These are phyloP conservation scores for Iphiclides podalirius DNA, from an alignment of 2,888 invertebrate species.

Conservation along the genomic window DNA sequence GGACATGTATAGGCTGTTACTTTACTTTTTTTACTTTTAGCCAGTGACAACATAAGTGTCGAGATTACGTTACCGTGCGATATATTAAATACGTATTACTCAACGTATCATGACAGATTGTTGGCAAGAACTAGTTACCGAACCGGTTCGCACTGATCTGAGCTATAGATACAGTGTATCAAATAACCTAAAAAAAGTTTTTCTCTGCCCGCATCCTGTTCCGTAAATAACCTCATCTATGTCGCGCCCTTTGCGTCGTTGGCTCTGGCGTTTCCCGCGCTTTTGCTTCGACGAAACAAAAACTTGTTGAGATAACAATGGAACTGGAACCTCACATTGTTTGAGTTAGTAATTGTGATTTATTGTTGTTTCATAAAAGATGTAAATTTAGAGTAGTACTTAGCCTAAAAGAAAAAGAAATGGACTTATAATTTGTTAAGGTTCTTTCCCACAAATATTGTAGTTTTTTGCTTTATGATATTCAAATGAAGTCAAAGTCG, in stretches of 20 bases:
- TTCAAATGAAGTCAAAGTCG: too few species aligned
- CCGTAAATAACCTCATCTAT: constrained; percentile 34
- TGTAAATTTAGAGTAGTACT: neutral
- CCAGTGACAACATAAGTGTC: too few species aligned
- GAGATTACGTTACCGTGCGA: too few species aligned
- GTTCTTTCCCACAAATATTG: too few species aligned
- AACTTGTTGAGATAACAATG: neutral
- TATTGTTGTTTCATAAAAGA: neutral
- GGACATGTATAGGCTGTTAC: too few species aligned
- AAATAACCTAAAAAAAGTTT: constrained; percentile 34
- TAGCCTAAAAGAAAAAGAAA: too few species aligned
- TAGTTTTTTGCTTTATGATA: too few species aligned
- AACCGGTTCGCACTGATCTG: constrained; percentile 10
- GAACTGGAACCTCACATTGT: neutral
- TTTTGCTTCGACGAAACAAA: constrained; percentile 3
- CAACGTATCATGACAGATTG: too few species aligned
- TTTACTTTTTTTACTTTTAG: too few species aligned
- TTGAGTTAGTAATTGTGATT: neutral
- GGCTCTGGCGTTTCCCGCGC: constrained; percentile 29
- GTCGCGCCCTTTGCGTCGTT: constrained; percentile 21
- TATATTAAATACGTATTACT: too few species aligned
- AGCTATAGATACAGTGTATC: constrained; percentile 25
- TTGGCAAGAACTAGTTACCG: too few species aligned
- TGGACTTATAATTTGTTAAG: too few species aligned
- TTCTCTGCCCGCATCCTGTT: constrained; percentile 49